Evolutionary conservation across 2,113 vertebrate genomes (phyloP).

Genomic region (Corvus hawaiiensis): DNA sequence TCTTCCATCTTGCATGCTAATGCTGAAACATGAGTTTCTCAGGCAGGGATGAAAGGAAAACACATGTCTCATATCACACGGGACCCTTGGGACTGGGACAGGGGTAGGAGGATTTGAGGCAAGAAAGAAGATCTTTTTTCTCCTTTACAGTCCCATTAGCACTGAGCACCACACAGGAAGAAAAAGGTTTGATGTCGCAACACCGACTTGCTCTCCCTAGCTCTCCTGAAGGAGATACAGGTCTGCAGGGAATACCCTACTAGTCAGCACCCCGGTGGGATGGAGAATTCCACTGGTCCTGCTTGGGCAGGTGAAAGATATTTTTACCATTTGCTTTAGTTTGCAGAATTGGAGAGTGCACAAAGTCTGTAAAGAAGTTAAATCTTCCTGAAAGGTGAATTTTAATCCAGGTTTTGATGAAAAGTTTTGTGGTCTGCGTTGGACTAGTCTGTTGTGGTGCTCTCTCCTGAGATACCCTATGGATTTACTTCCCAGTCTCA

Average conservation of each 20-base stretch:
- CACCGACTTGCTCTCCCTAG: neutral
- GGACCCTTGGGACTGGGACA: neutral
- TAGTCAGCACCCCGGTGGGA: neutral
- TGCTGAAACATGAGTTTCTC: slow-evolving; percentile 28
- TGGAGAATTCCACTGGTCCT: neutral
- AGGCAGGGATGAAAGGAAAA: slow-evolving; percentile 38
- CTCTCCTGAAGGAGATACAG: neutral
- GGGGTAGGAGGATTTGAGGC: neutral
- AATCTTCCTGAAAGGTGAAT: neutral
- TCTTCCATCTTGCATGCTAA: slow-evolving; percentile 24
- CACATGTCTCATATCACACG: neutral
- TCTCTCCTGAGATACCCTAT: neutral
- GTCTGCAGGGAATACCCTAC: neutral
- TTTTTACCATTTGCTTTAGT: neutral
- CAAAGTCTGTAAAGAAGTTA: neutral
- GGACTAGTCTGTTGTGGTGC: neutral
- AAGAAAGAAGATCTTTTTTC: slow-evolving; percentile 30
- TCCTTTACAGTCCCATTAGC: neutral
- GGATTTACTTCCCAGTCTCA: neutral
- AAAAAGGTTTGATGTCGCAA: neutral
- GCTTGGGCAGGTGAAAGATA: neutral
- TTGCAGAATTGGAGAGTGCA: neutral
- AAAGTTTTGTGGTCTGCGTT: neutral
- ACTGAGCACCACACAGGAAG: neutral
- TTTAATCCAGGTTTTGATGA: neutral